Conservation (phyloP, 2,113 vertebrate species). For the Holacanthus passer region DNA sequence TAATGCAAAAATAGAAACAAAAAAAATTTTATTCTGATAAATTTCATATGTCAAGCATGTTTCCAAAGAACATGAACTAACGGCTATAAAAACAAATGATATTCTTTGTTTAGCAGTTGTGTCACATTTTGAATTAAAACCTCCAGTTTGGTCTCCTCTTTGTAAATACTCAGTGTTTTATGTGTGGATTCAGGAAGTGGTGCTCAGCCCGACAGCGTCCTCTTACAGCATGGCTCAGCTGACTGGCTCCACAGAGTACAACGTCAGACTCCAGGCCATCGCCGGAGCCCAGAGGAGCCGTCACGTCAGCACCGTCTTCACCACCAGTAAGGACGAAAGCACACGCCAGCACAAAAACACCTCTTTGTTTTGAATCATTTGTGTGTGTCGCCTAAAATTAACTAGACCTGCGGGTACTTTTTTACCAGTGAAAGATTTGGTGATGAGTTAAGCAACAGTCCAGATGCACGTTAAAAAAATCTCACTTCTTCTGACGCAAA, state of each 20-base stretch:
- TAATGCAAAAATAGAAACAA: neutral
- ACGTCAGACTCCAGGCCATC: constrained; percentile 87
- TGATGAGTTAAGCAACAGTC: constrained; percentile 2
- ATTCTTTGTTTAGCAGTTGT: neutral
- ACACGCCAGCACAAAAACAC: neutral
- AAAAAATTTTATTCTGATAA: too few species aligned
- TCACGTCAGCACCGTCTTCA: constrained; percentile 83
- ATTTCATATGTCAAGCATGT: too few species aligned
- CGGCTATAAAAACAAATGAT: too few species aligned
- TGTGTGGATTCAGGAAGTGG: constrained; percentile 85
- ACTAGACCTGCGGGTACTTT: neutral
- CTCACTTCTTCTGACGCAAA: neutral
- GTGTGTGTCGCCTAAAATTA: neutral
- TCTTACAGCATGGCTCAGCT: constrained; percentile 90
- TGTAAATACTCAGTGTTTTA: neutral
- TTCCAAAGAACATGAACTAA: too few species aligned
- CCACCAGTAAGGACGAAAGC: constrained; percentile 86
- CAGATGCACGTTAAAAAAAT: constrained; percentile 10
- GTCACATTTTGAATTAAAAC: neutral
- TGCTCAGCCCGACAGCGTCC: constrained; percentile 86
- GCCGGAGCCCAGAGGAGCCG: constrained; percentile 85
- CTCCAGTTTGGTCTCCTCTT: neutral
- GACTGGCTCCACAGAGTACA: constrained; percentile 88
- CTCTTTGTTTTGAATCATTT: neutral
- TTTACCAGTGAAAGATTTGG: neutral